These are phyloP conservation scores for Falco rusticolus DNA, from an alignment of 2,797 vertebrate genomes.

Conservation along the genomic window DNA sequence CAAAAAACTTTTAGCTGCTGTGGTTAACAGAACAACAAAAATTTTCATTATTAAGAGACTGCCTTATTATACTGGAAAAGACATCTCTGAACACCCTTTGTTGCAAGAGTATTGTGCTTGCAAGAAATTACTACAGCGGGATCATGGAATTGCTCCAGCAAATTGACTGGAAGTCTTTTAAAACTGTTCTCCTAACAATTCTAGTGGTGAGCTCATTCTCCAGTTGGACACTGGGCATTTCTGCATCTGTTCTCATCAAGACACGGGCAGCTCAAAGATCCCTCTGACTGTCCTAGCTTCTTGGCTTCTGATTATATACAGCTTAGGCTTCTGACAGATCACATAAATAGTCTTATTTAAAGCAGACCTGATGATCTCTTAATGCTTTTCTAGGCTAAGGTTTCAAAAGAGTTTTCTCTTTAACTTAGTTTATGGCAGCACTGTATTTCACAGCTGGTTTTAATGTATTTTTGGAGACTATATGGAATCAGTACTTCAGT, in stretches of 20 bases:
- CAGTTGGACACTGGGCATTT: background rate
- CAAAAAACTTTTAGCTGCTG: background rate
- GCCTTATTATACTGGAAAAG: background rate
- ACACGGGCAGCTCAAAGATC: constrained; percentile 41
- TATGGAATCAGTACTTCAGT: constrained; percentile 47
- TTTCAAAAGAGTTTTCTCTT: constrained; percentile 73
- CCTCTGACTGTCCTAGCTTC: constrained; percentile 36
- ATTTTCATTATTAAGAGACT: background rate
- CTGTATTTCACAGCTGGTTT: constrained; percentile 68
- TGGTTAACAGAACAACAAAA: background rate
- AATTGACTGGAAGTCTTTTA: constrained; percentile 25
- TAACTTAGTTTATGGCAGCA: constrained; percentile 71
- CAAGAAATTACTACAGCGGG: background rate
- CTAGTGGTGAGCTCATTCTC: constrained; percentile 45
- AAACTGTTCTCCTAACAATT: constrained; percentile 13
- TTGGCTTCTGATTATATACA: constrained; percentile 46
- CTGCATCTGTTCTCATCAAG: constrained; percentile 33
- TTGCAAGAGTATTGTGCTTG: background rate
- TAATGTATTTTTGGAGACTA: constrained; percentile 63
- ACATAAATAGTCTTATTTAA: constrained; percentile 67
- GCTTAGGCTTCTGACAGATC: constrained; percentile 62
- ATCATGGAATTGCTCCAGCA: background rate
- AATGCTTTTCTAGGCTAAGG: constrained; percentile 75
- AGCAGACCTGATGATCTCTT: constrained; percentile 63
- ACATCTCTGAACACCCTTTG: background rate